Evolutionary conservation across 1,140 invertebrate species (phyloP), one percentile per base, ranked within the genome.

Genomic region (Pachyrhynchus sulphureomaculatus): DNA sequence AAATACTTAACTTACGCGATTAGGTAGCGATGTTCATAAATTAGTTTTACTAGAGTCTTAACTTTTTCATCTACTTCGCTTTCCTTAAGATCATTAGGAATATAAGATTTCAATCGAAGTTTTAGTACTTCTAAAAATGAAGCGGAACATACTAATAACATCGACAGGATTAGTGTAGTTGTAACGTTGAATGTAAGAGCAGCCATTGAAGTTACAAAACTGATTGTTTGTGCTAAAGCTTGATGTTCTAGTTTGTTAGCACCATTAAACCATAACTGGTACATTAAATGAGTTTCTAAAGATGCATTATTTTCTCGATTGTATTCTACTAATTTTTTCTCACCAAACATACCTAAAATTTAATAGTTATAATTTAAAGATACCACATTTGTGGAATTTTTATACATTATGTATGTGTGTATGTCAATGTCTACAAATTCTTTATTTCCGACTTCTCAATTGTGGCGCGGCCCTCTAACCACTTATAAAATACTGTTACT

Each of bases 261-360:
- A 15, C 29, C 13, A 23, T 51, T 34, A 15, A 51, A 33, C 3
- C 26, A 32, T 9, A 51, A 34, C n/a, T 51, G 48, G 6, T 33
- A 51, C 48, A 51, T 51, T 17, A 51, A 32, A 34, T 51, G 48
- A 10, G 48, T 15, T 32, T 51, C 48, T 12, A 51, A 12, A 1
- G 48, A 15, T 3, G 12, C 15, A 51, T 51, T 51, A 32, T n/a
- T n/a, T 2, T 10, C 5, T 20, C 6, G 13, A 20, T 51, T 51
- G 26, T 51, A n/a, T 5, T 32, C 24, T 15, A 15, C 4, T 15
- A 33, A 4, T 32, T 23, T n/a, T n/a, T 33, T 9, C 6, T 15
- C 20, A 2, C 12, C 32, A 0, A 34, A 15, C 3, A 36, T 13
- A 10, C 48, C 48, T 51, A 32, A 51, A 51, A 8, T 15, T 39